Evolutionary conservation across 2,888 invertebrate genomes (phyloP).

Genomic region (Sarcophaga rosellei): DNA sequence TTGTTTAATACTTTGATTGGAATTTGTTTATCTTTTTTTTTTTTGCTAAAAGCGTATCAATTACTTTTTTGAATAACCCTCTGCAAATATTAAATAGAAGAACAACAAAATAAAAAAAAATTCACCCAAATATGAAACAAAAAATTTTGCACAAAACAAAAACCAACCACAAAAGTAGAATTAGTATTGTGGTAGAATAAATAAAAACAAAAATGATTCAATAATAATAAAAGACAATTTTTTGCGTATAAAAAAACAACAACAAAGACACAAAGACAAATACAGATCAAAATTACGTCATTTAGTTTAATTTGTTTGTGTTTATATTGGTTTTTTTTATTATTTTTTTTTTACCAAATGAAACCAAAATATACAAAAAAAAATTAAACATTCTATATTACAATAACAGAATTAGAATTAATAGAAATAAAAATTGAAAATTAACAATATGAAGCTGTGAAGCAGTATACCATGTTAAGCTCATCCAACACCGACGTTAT

Average conservation of each 20-base stretch:
- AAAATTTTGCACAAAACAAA: not conserved
- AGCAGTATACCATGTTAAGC: no score
- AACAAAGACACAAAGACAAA: constrained; percentile 15
- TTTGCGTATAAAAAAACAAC: not conserved
- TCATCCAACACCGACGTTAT: no score
- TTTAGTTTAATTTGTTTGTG: not conserved
- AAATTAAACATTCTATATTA: not conserved
- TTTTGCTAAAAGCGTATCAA: constrained; percentile 37
- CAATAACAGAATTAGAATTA: constrained; percentile 4
- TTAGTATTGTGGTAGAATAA: not conserved
- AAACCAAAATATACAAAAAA: constrained; percentile 3
- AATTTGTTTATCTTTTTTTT: not conserved
- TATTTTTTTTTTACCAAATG: constrained; percentile 28
- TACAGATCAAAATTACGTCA: constrained; percentile 53
- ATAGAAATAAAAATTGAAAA: not conserved
- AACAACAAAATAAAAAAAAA: not conserved
- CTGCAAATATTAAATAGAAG: constrained; percentile 19
- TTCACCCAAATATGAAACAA: not conserved
- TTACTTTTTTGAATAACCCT: constrained; percentile 12
- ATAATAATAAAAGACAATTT: constrained; percentile 32
- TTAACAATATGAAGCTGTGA: no score
- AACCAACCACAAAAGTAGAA: not conserved
- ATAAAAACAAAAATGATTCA: constrained; percentile 32
- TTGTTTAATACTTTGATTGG: not conserved
- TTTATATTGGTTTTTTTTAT: constrained; percentile 4